These are phyloP conservation scores for Schlechtendalia chinensis DNA, from an alignment of 1,140 invertebrate genomes.

Conservation along the genomic window DNA sequence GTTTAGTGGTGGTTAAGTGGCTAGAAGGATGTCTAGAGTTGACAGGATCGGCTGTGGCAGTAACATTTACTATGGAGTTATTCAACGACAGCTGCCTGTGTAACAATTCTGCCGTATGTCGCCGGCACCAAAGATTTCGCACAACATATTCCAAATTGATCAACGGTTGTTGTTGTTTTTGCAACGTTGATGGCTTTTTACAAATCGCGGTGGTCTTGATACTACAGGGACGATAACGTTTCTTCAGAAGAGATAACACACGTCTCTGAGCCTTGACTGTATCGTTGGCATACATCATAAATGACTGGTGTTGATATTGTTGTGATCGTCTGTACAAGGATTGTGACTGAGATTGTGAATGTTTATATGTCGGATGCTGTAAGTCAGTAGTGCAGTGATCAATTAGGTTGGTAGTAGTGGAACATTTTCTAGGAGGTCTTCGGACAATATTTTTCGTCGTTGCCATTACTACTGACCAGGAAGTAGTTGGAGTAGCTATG, in stretches of 20 bases:
- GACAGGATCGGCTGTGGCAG: neutral
- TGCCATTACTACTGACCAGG: slow-evolving; percentile 6
- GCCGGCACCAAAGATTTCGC: neutral
- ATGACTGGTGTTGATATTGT: slow-evolving; percentile 3
- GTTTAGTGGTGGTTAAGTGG: neutral
- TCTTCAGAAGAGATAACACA: neutral
- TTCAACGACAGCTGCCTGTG: neutral
- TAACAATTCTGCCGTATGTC: slow-evolving; percentile 6
- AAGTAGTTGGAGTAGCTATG: neutral
- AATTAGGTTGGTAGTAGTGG: neutral
- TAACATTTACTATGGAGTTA: neutral
- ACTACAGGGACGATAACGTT: neutral
- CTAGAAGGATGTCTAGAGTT: neutral
- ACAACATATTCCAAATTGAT: slow-evolving; percentile 12
- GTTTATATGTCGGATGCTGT: no score
- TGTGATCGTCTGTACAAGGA: neutral
- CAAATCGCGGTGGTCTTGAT: neutral
- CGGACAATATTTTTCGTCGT: neutral
- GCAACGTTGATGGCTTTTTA: neutral
- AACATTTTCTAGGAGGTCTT: slow-evolving; percentile 18
- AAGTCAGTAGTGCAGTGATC: no score
- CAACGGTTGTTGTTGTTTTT: neutral
- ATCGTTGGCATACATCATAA: slow-evolving; percentile 8
- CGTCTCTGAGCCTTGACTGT: neutral
- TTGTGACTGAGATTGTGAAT: neutral